Base-by-base conservation (phyloP, 2,888 invertebrate genomes). In the Pheosia tremula region DNA sequence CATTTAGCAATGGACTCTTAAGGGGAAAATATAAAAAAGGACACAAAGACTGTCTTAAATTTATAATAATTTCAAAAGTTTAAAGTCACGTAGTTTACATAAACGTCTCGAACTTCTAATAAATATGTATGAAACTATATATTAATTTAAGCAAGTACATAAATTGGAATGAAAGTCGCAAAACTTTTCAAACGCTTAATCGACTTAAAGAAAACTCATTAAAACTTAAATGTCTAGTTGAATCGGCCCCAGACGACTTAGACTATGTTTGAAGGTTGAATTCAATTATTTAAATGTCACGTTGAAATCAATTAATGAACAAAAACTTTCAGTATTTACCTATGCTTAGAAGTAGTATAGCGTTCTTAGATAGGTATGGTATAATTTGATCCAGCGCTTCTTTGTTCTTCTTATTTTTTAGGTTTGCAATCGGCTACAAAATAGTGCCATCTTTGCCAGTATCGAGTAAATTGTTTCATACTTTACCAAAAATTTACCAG, bases 201-300 rank as follows among this genome's bases (percentile, higher is more conserved):
- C 72, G 71, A 49, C 64, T 71, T 77, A 72, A 77, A 80, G 79
- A 80, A 79, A 80, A 78, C 71, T 79, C 66, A 77, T 80, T 79
- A 77, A 75, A 79, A 80, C 73, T 79, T 68, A 60, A 71, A 41
- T 56, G 41, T 61, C 74, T 66, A 49, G 54, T 71, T 63, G 63
- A 60, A 58, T 57, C 69, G 66, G 62, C 63, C 66, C 63, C 62
- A 67, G 62, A 56, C 61, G 60, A 11, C 61, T 59, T 38, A 24
- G 43, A 54, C 57, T 49, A 37, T 61, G 68, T 74, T 75, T 69
- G 67, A 78, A 78, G 76, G 78, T 74, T 60, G 57, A 74, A 77
- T 80, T 80, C 74, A 78, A 80, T 80, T 75, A 63, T 69, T 74
- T 69, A 63, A 71, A 68, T 68, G 66, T 56, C 24, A 13, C 49